Conservation (phyloP, 2,797 vertebrate species). For the Rhinoraja longicauda region DNA sequence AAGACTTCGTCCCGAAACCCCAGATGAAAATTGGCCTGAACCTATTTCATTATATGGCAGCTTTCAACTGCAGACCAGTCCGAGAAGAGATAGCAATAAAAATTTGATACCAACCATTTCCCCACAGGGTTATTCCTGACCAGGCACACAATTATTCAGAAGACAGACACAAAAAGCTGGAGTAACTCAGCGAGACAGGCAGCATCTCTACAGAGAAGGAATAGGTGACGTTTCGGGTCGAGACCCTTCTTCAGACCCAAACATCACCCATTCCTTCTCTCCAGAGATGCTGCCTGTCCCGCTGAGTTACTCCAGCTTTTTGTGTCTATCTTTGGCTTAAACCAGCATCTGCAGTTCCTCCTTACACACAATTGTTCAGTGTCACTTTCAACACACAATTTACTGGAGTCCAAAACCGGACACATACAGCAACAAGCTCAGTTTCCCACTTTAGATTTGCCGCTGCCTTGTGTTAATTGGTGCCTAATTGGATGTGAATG, state of each 20-base stretch:
- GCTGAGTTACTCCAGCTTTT: too few species aligned
- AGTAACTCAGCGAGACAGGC: too few species aligned
- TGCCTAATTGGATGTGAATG: slow-evolving; percentile 33
- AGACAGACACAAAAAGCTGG: too few species aligned
- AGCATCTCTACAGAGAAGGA: too few species aligned
- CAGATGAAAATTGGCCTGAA: background rate
- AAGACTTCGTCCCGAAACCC: too few species aligned
- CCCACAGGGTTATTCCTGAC: background rate
- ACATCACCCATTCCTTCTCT: too few species aligned
- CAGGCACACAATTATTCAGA: slow-evolving; percentile 9
- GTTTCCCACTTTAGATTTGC: slow-evolving; percentile 26
- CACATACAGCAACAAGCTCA: background rate
- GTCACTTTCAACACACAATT: background rate
- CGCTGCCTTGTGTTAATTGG: slow-evolving; percentile 21
- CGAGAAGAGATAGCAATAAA: background rate
- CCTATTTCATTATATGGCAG: background rate
- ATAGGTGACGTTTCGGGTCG: too few species aligned
- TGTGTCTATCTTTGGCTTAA: too few species aligned
- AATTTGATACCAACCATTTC: background rate
- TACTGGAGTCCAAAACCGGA: background rate
- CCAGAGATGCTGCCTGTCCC: too few species aligned
- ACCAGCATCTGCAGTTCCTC: too few species aligned
- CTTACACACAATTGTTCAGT: background rate
- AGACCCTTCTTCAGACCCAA: too few species aligned
- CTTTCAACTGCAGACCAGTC: background rate